Conservation (phyloP, 2,888 invertebrate genomes). For the Apodemia zela region DNA sequence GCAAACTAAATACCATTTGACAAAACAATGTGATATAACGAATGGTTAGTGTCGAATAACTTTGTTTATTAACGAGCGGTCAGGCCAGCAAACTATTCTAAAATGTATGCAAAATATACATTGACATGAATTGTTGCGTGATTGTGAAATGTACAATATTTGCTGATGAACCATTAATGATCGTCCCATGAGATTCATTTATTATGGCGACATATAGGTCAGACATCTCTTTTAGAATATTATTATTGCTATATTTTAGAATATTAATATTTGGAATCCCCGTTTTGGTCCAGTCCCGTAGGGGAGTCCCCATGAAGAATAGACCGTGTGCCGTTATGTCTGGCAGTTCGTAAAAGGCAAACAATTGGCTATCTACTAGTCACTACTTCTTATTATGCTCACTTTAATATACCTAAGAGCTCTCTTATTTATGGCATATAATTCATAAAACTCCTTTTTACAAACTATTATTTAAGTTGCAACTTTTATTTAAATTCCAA, state of each 20-base stretch:
- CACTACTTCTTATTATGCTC: too few relatives aligned
- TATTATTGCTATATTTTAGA: neutral
- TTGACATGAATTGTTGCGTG: constrained; percentile 12
- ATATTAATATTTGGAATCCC: too few relatives aligned
- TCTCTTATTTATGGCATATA: too few relatives aligned
- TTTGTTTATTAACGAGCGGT: constrained; percentile 14
- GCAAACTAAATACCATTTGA: constrained; percentile 9
- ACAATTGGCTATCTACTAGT: too few relatives aligned
- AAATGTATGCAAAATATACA: constrained; percentile 17
- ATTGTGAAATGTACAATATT: constrained; percentile 10
- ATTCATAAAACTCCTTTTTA: too few relatives aligned
- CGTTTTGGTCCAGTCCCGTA: too few relatives aligned
- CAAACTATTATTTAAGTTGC: too few relatives aligned
- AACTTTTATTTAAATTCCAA: too few relatives aligned
- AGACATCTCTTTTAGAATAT: neutral
- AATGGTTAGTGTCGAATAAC: constrained; percentile 11
- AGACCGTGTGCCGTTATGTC: too few relatives aligned
- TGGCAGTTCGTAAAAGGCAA: too few relatives aligned
- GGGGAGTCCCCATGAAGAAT: too few relatives aligned
- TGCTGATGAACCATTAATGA: constrained; percentile 3
- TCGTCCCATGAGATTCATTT: neutral
- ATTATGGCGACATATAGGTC: neutral
- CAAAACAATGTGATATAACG: constrained; percentile 13
- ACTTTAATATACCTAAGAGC: too few relatives aligned
- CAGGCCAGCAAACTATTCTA: constrained; percentile 3